These are phyloP conservation scores for Xiphorhynchus erythropygius DNA, from an alignment of 2,797 vertebrate species.

Conservation along the genomic window DNA sequence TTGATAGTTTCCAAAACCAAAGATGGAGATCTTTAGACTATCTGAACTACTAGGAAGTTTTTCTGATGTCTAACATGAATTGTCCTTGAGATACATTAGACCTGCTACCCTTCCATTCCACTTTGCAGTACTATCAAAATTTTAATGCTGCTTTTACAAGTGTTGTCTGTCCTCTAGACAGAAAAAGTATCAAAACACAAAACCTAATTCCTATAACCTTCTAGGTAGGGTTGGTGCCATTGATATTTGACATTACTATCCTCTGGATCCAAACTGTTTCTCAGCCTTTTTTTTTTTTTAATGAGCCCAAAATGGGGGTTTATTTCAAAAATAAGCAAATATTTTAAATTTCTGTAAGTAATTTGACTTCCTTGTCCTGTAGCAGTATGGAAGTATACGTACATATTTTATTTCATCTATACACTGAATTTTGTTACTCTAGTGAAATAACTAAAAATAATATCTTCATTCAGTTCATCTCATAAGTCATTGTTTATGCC, in stretches of 20 bases:
- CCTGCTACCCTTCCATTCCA: background rate
- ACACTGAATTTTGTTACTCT: background rate
- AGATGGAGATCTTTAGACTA: background rate
- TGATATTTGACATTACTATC: background rate
- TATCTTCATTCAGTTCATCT: background rate
- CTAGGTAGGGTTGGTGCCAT: background rate
- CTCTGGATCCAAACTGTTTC: background rate
- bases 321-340: background rate
- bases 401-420: background rate
- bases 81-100: background rate
- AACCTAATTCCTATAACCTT: background rate
- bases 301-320: background rate
- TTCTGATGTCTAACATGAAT: background rate
- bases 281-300: fast-evolving
- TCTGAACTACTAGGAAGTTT: background rate
- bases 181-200: background rate
- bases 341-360: background rate
- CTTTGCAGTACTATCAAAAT: background rate
- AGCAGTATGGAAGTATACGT: background rate
- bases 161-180: background rate
- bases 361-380: background rate
- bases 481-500: background rate
- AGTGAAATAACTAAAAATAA: background rate
- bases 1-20: background rate
- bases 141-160: background rate